Evolutionary conservation across 2,797 vertebrate genomes (phyloP).

Genomic region (Sus cebifrons): DNA sequence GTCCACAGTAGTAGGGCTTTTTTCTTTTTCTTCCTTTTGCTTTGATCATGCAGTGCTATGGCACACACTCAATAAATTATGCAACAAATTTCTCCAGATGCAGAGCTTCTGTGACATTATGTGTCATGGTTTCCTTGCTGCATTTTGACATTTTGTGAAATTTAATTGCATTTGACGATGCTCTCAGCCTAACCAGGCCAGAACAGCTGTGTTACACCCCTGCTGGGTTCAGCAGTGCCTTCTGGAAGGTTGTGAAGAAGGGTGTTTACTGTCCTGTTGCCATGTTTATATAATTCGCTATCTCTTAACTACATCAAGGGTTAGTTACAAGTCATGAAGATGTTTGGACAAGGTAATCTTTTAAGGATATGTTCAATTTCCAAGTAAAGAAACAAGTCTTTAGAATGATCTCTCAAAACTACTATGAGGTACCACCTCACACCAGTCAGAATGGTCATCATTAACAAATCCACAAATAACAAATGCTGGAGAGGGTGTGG

Average conservation of each 20-base stretch:
- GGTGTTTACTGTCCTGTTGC: slow-evolving; percentile 42
- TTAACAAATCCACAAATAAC: too few species aligned
- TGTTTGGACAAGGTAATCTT: slow-evolving; percentile 43
- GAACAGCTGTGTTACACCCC: neutral
- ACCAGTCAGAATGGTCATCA: too few species aligned
- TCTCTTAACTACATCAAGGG: neutral
- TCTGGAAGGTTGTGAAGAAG: neutral
- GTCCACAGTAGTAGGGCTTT: neutral
- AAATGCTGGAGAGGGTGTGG: too few species aligned
- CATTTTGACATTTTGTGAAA: slow-evolving; percentile 76
- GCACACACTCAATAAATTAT: neutral
- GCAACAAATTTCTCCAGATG: slow-evolving; percentile 67
- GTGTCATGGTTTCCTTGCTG: slow-evolving; percentile 45
- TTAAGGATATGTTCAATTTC: slow-evolving; percentile 54
- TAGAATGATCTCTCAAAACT: neutral
- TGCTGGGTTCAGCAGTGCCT: neutral
- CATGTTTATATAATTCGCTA: slow-evolving; percentile 2
- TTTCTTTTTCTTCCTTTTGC: slow-evolving; percentile 13
- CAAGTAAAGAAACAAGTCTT: slow-evolving; percentile 61
- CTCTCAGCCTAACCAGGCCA: slow-evolving; percentile 63
- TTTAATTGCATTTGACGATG: slow-evolving; percentile 74
- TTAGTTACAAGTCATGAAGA: slow-evolving; percentile 46
- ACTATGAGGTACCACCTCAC: too few species aligned
- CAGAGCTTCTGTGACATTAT: slow-evolving; percentile 15
- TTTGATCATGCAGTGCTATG: neutral